Conservation (phyloP, 2,113 vertebrate genomes). For the Atrichornis clamosus region DNA sequence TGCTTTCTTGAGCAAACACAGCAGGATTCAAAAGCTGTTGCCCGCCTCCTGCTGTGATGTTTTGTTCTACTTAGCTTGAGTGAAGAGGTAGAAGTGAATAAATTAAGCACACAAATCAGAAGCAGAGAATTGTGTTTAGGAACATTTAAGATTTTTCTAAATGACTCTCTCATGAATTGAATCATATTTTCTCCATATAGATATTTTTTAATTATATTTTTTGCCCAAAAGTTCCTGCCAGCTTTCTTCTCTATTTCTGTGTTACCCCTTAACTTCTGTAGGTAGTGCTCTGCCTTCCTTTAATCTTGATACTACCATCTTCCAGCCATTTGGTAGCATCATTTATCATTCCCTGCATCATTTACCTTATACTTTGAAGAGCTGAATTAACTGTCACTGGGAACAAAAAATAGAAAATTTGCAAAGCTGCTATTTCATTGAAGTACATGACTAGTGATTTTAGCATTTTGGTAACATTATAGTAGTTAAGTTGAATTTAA, state of each 20-base stretch:
- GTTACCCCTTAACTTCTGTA: slow-evolving; percentile 25
- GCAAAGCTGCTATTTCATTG: slow-evolving; percentile 8
- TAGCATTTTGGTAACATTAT: slow-evolving; percentile 22
- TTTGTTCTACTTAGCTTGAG: slow-evolving; percentile 60
- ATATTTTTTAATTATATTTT: slow-evolving; percentile 19
- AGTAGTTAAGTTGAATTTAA: not conserved
- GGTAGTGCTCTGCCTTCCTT: slow-evolving; percentile 41
- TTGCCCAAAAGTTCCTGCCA: slow-evolving; percentile 37
- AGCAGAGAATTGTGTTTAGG: not conserved
- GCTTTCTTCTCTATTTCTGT: slow-evolving; percentile 55
- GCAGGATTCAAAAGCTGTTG: slow-evolving; percentile 68
- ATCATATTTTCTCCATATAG: not conserved
- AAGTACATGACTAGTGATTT: slow-evolving; percentile 42
- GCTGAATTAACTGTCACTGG: slow-evolving; percentile 83
- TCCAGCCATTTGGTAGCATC: slow-evolving; percentile 75
- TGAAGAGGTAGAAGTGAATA: slow-evolving; percentile 53
- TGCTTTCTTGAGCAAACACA: slow-evolving; percentile 62
- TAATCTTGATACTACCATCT: slow-evolving; percentile 76
- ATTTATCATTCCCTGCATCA: slow-evolving; percentile 84
- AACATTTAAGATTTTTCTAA: not conserved
- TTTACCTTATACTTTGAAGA: slow-evolving; percentile 82
- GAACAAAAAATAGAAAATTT: slow-evolving; percentile 64
- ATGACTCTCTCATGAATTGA: not conserved
- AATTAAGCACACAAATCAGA: slow-evolving; percentile 53
- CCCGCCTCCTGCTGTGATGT: slow-evolving; percentile 67